Conservation (phyloP, 2,888 invertebrate species). For the Hirtodrosophila confusa region DNA sequence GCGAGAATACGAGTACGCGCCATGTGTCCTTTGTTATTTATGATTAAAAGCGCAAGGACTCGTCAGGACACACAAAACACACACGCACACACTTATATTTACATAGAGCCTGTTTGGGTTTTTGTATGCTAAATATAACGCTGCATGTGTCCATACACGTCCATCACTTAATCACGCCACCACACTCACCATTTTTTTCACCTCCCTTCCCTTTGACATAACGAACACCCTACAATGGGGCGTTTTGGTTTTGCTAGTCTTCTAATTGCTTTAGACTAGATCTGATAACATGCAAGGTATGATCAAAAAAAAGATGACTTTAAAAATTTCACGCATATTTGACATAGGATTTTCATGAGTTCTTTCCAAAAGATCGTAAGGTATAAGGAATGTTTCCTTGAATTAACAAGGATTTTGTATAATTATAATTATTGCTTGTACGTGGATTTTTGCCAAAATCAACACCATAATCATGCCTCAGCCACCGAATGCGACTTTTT, state of each 20-base stretch:
- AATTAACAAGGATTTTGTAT: too few relatives aligned
- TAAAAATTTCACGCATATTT: too few relatives aligned
- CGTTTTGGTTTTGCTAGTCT: background rate
- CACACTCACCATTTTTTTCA: slow-evolving; percentile 52
- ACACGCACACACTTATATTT: slow-evolving; percentile 38
- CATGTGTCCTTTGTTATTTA: slow-evolving; percentile 80
- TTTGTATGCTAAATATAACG: slow-evolving; percentile 79
- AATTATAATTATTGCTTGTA: too few relatives aligned
- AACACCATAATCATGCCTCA: too few relatives aligned
- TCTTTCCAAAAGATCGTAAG: too few relatives aligned
- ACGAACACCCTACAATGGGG: background rate
- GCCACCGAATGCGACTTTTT: too few relatives aligned
- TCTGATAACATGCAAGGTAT: too few relatives aligned
- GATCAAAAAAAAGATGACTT: too few relatives aligned
- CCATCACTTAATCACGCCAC: slow-evolving; percentile 81
- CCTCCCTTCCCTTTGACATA: background rate
- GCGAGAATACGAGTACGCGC: slow-evolving; percentile 59
- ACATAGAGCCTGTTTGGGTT: slow-evolving; percentile 56
- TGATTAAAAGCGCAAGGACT: slow-evolving; percentile 80
- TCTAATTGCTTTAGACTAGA: too few relatives aligned
- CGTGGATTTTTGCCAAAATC: too few relatives aligned
- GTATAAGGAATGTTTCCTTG: too few relatives aligned
- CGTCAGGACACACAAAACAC: slow-evolving; percentile 36
- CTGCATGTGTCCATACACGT: slow-evolving; percentile 80
- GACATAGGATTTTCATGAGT: too few relatives aligned